Evolutionary conservation across 2,113 vertebrate genomes (phyloP).

Genomic region (Rhodinocichla rosea): DNA sequence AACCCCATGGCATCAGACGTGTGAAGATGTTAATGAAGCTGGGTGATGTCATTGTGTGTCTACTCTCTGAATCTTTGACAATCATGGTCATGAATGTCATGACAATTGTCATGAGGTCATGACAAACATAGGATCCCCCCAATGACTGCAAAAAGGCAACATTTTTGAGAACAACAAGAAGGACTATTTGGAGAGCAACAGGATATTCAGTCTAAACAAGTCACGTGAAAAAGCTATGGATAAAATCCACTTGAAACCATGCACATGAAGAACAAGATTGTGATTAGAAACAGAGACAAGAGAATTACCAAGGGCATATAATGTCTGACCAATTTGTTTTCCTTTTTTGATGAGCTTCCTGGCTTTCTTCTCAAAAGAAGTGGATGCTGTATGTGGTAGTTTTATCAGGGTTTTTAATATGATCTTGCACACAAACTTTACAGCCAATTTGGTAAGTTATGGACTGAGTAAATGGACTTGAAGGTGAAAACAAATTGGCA

Average conservation of each 20-base stretch:
- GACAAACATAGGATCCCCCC: background rate
- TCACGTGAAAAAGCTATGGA: background rate
- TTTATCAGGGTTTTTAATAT: background rate
- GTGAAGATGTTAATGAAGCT: background rate
- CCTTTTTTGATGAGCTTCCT: background rate
- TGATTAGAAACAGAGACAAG: background rate
- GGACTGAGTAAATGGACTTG: background rate
- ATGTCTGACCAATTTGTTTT: background rate
- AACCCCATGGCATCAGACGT: background rate
- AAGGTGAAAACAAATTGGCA: background rate
- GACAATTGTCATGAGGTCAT: too few relatives aligned
- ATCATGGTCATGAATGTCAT: too few relatives aligned
- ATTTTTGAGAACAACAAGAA: background rate
- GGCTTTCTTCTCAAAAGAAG: background rate
- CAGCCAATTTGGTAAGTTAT: background rate
- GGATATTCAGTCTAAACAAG: background rate
- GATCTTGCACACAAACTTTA: background rate
- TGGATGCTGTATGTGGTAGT: accelerated
- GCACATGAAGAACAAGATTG: background rate
- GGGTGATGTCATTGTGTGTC: background rate
- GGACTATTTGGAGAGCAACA: background rate
- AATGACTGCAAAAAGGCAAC: background rate
- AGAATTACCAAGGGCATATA: background rate
- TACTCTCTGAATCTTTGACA: background rate
- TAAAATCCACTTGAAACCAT: background rate